Conservation (phyloP, 2,113 vertebrate species). For the Elgaria multicarinata region DNA sequence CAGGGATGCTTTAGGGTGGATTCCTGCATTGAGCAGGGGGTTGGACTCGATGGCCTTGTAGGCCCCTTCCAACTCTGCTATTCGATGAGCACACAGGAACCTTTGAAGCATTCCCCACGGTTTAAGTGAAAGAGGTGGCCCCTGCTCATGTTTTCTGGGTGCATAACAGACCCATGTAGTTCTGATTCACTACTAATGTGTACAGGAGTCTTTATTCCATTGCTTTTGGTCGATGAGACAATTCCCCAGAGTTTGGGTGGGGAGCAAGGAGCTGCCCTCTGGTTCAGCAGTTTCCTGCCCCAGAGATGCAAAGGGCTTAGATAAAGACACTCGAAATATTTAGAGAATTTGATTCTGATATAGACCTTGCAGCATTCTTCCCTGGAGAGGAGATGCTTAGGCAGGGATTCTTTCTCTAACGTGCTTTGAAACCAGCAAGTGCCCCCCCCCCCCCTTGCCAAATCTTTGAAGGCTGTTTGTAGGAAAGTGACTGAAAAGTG, state of each 20-base stretch:
- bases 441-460: neutral
- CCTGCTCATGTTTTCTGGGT: neutral
- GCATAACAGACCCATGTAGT: neutral
- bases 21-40: too few species aligned
- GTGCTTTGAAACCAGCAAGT: neutral
- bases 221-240: neutral
- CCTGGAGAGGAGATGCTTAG: neutral
- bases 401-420: neutral
- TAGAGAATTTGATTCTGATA: conserved; percentile 12
- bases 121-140: neutral
- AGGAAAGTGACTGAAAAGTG: neutral
- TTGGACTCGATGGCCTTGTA: too few species aligned
- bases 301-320: neutral
- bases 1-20: too few species aligned
- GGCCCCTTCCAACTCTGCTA: too few species aligned
- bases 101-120: neutral
- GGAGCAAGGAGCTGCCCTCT: neutral
- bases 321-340: conserved; percentile 17
- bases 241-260: neutral
- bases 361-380: neutral
- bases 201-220: neutral
- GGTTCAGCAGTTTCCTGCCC: neutral
- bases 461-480: neutral
- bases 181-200: neutral
- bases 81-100: neutral